Evolutionary conservation across 2,888 invertebrate genomes (phyloP).

Genomic region (Dasysyrphus albostriatus): DNA sequence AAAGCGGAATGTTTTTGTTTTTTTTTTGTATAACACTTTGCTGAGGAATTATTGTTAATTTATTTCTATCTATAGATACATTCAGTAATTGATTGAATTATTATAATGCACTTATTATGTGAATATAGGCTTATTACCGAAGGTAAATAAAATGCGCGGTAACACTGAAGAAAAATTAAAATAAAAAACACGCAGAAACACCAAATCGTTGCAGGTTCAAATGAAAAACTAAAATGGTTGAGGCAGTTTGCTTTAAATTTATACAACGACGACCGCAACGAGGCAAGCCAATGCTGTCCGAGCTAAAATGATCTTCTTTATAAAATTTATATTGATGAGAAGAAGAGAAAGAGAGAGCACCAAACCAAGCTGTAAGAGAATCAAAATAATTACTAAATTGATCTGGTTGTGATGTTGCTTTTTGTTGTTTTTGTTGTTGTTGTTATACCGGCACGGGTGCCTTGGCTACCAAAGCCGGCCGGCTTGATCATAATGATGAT

Average conservation of each 20-base stretch:
- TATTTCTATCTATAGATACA: neutral
- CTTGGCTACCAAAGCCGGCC: conserved; percentile 7
- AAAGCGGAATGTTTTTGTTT: neutral
- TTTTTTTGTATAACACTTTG: conserved; percentile 18
- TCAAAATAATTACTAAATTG: conserved; percentile 4
- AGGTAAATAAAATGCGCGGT: conserved; percentile 44
- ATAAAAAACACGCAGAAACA: conserved; percentile 31
- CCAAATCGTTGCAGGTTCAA: conserved; percentile 57
- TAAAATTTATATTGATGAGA: conserved; percentile 2
- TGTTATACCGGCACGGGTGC: neutral
- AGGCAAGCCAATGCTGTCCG: conserved; percentile 46
- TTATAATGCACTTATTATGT: conserved; percentile 50
- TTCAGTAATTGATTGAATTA: conserved; percentile 57
- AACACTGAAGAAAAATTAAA: conserved; percentile 19
- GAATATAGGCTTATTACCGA: conserved; percentile 46
- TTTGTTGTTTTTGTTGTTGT: neutral
- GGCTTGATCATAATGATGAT: neutral
- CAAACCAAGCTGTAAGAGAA: conserved; percentile 12
- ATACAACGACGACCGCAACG: conserved; percentile 74
- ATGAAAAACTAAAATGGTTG: conserved; percentile 79
- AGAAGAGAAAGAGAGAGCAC: conserved; percentile 21
- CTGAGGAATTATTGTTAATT: conserved; percentile 11
- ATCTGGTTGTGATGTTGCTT: conserved; percentile 37
- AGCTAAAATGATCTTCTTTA: conserved; percentile 23
- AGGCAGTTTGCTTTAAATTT: conserved; percentile 80